Evolutionary conservation across 2,797 vertebrate genomes (phyloP).

Genomic region (Manis pentadactyla): DNA sequence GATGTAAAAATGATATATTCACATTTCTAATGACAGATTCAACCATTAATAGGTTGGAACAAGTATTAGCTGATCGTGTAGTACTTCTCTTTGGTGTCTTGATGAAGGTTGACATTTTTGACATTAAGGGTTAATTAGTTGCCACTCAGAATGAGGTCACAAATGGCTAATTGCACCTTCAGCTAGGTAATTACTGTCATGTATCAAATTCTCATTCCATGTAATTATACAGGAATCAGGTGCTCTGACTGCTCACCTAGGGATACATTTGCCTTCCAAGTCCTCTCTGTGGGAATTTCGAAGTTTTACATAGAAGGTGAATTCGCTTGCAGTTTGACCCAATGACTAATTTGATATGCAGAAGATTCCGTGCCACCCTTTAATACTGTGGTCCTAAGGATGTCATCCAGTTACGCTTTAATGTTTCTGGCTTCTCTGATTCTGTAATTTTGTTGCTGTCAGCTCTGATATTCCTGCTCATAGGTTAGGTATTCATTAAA

Average conservation of each 20-base stretch:
- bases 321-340: conserved; percentile 77
- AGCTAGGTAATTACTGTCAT: conserved; percentile 84
- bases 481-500: conserved; percentile 77
- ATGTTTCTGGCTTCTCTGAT: conserved; percentile 69
- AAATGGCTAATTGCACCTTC: conserved; percentile 84
- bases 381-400: conserved; percentile 53
- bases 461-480: conserved; percentile 65
- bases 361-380: conserved; percentile 57
- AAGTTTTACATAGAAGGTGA: conserved; percentile 73
- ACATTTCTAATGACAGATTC: conserved; percentile 77
- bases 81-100: conserved; percentile 80
- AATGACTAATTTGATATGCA: conserved; percentile 67
- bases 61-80: conserved; percentile 80
- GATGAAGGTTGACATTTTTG: conserved; percentile 84
- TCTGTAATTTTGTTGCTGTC: conserved; percentile 71
- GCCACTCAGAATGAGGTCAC: conserved; percentile 84
- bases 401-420: conserved; percentile 66
- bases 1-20: conserved; percentile 79
- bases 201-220: conserved; percentile 83
- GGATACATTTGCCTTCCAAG: conserved; percentile 75
- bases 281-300: conserved; percentile 79
- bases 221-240: conserved; percentile 84
- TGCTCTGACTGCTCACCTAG: conserved; percentile 78
- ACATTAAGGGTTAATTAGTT: conserved; percentile 85
- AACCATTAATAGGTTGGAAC: conserved; percentile 78